phyloP scores from a whole-genome alignment of 2,888 invertebrate species.

The Caenorhabditis sp. region DNA sequence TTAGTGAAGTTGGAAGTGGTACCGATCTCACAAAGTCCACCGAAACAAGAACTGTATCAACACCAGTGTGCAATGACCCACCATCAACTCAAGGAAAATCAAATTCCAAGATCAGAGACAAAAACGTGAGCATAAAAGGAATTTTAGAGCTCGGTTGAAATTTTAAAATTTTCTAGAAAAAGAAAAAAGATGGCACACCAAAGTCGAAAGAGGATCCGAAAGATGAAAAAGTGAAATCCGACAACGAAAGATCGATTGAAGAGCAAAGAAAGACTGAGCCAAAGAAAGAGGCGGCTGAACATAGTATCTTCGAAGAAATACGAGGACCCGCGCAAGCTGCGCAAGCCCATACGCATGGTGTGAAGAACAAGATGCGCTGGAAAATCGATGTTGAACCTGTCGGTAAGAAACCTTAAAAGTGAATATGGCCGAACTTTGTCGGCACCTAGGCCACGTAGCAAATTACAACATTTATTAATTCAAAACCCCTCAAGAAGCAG shows the following conservation, averaged over 20 bases:
- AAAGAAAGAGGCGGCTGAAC: conserved; percentile 16
- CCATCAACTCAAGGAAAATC: neutral
- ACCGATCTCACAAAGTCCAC: too few species aligned
- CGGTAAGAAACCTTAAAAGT: conserved; percentile 4
- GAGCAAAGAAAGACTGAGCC: neutral
- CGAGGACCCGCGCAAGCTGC: conserved; percentile 15
- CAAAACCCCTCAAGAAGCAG: too few species aligned
- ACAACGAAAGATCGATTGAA: conserved; percentile 3
- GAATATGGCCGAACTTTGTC: neutral
- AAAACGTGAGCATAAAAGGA: neutral
- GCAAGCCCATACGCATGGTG: conserved; percentile 19
- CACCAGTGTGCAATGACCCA: too few species aligned
- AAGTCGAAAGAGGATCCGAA: neutral
- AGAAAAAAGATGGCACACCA: neutral
- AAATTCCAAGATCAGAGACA: neutral
- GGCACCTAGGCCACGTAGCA: too few species aligned
- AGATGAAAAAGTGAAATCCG: conserved; percentile 2
- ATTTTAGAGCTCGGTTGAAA: neutral
- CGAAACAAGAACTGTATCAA: too few species aligned
- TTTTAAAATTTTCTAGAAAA: neutral
- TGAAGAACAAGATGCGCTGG: conserved; percentile 35
- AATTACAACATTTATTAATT: too few species aligned
- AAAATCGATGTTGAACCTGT: conserved; percentile 36
- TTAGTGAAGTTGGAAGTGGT: neutral
- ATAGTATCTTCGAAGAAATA: conserved; percentile 31